Base-by-base conservation (phyloP, 2,797 vertebrate genomes). In the Otolemur crassicaudatus region DNA sequence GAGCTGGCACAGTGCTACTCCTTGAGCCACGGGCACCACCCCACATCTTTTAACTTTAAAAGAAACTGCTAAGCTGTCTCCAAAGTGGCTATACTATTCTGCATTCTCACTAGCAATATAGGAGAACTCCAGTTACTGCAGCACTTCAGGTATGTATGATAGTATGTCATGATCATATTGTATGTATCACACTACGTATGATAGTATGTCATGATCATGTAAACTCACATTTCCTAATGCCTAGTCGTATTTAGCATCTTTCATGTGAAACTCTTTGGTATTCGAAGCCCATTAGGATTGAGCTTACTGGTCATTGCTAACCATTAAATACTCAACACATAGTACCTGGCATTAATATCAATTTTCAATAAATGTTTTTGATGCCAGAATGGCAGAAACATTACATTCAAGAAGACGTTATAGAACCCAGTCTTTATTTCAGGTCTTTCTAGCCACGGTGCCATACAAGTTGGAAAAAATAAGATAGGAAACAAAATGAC, bases 211-310 rank as follows among this genome's bases (percentile, higher is more conserved):
- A 76, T 84, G 84, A 70, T 67, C 43, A 72, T 67, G 65, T 76
- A 85, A 85, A 80, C 63, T 94, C 65, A 11, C 19, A 77, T 40
- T 84, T 85, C 60, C 65, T 94, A 79, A 79, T 70, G 90, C 84
- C 46, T 58, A 75, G 95, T 70, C 5, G 84, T 81, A 84, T 75
- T 69, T 76, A 76, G 20, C 60, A 46, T 37, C 1, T 85, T 88
- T 90, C 37, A 40, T 49, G 25, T 69, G 34, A 91, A 67, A 60
- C 14, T 91, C 20, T 79, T 79, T 75, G 69, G 3, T 27, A 77
- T 60, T 79, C 76, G 56, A 63, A 94, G 53, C 29, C 69, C 27
- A 25, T 10, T 83, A 88, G 9, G 53, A 79, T 19, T 91, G 16
- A 34, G 7, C 73, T 93, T 91, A 73, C 2, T 6, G 65, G 20